Base-by-base conservation (phyloP, 2,888 invertebrate species). In the Drosophila neonasuta region DNA sequence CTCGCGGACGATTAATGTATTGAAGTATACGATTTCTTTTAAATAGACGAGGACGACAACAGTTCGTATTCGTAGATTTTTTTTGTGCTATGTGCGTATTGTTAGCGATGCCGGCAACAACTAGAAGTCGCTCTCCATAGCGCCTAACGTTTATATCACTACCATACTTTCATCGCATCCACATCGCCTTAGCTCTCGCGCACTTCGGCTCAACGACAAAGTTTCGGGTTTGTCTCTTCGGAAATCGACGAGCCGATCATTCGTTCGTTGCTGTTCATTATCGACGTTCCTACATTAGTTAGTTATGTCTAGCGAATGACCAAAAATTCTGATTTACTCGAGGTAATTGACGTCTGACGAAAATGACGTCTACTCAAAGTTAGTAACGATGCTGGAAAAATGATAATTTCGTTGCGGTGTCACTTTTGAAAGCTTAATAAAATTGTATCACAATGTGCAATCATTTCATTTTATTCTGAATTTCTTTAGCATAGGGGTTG, bases 131-230 rank as follows among this genome's bases (percentile, higher is more conserved):
- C 45, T 51, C 50, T 55, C 41, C 74, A 49, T 48, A 63, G 77
- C 59, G 67, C 50, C 61, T 62, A 74, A 74, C 78, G 44, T 82
- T 81, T 81, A 81, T 81, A 87, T 80, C 59, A 58, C 11, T 54
- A 51, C 34, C 34, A 61, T n/a, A 44, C 17, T n/a, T 54, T 67
- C 63, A 74, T 59, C 63, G 66, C 78, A 74, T 66, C 62, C 69
- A 69, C 77, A 29, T 59, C 42, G 71, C 71, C 60, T 55, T 61
- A 54, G 17, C 13, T 32, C 10, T 10, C 15, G 13, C 1, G 29
- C 17, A 50, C 36, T 46, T 54, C 60, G 60, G 39, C n/a, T 60
- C 10, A 7, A 60, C 71, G 57, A n/a, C 36, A 36, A n/a, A 17
- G 50, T 57, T 39, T 1, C n/a, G 30, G 29, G 10, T n/a, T 41